These are phyloP conservation scores for Eudorcas thomsonii DNA, from an alignment of 2,113 vertebrate genomes.

Conservation along the genomic window DNA sequence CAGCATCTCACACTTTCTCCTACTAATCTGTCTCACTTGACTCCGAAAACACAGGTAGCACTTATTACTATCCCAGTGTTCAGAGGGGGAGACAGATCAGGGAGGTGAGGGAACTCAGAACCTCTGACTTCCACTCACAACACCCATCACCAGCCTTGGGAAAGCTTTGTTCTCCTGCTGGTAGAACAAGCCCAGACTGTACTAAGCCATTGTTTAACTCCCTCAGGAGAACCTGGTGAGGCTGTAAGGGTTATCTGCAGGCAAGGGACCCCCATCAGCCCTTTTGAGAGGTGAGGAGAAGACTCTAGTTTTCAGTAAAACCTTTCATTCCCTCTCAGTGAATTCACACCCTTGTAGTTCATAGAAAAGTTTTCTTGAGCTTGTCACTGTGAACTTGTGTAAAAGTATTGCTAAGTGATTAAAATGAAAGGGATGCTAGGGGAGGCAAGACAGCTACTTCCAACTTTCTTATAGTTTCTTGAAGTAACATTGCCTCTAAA, in stretches of 20 bases:
- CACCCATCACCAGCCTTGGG: background rate
- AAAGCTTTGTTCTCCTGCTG: rapidly evolving
- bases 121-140: background rate
- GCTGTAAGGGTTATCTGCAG: rapidly evolving
- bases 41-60: rapidly evolving
- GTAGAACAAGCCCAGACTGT: rapidly evolving
- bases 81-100: background rate
- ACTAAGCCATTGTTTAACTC: rapidly evolving
- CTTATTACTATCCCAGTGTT: background rate
- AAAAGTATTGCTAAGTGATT: background rate
- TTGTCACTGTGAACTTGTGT: background rate
- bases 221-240: too few species aligned
- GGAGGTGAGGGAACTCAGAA: background rate
- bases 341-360: background rate
- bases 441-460: background rate
- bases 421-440: background rate
- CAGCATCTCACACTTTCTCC: background rate
- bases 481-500: background rate
- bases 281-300: background rate
- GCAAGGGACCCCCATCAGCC: background rate
- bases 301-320: background rate
- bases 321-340: background rate
- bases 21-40: background rate
- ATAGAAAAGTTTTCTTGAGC: background rate
- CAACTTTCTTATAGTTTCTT: background rate